Evolutionary conservation across 2,888 invertebrate genomes (phyloP).

Genomic region (Athripsodes cinereus): DNA sequence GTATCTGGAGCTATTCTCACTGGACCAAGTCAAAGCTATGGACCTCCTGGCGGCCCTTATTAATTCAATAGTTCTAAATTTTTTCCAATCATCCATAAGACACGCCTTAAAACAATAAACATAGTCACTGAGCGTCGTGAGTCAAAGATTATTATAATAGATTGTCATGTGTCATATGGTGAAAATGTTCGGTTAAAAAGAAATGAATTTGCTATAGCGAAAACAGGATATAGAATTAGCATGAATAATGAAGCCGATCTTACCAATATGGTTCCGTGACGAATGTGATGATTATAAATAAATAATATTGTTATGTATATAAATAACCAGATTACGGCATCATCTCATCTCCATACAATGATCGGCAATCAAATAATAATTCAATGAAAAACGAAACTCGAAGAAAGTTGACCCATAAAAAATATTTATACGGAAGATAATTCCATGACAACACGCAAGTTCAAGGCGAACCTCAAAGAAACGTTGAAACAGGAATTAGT

Average conservation of each 20-base stretch:
- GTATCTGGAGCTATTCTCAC: constrained; percentile 29
- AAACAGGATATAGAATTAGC: background rate
- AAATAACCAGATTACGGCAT: too few relatives aligned
- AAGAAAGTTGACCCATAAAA: background rate
- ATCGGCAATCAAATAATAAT: too few relatives aligned
- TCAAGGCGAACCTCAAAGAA: background rate
- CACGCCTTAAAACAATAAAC: background rate
- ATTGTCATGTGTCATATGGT: too few relatives aligned
- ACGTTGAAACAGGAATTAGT: background rate
- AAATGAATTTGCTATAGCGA: background rate
- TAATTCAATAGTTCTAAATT: constrained; percentile 36
- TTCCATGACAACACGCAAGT: background rate
- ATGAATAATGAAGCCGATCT: too few relatives aligned
- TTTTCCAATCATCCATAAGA: background rate
- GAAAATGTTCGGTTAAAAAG: background rate
- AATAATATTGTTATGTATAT: too few relatives aligned
- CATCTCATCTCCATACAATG: too few relatives aligned
- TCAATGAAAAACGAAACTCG: background rate
- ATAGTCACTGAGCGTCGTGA: background rate
- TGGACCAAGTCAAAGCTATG: constrained; percentile 55
- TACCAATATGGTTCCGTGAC: too few relatives aligned
- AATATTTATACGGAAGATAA: too few relatives aligned
- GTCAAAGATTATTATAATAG: background rate
- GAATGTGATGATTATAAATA: too few relatives aligned
- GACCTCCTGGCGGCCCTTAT: constrained; percentile 62